phyloP scores from a whole-genome alignment of 2,888 invertebrate genomes.

The Monopis laevigella region DNA sequence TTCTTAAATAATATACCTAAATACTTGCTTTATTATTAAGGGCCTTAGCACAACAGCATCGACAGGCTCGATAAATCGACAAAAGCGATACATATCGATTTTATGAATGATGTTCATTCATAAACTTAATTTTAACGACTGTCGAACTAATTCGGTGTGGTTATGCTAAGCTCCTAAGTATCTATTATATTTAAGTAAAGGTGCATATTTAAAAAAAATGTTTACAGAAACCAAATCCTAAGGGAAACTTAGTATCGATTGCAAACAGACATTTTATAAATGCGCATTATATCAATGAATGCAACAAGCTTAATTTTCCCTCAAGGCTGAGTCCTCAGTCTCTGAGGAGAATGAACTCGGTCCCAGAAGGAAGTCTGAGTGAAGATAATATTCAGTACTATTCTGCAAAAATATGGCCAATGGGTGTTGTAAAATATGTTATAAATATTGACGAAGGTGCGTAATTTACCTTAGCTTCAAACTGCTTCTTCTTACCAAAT shows the following conservation, averaged over 20 bases:
- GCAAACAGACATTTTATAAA: conserved; percentile 43
- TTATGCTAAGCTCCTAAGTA: too few species aligned
- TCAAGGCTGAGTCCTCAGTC: conserved; percentile 1
- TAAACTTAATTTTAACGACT: too few species aligned
- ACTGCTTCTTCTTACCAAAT: too few species aligned
- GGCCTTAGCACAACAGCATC: too few species aligned
- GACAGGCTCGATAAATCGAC: too few species aligned
- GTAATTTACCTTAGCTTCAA: too few species aligned
- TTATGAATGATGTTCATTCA: too few species aligned
- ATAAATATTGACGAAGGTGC: conserved; percentile 15
- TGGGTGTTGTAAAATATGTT: conserved; percentile 39
- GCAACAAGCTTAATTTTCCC: conserved; percentile 22
- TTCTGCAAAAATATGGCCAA: conserved; percentile 35
- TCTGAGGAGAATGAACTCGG: background rate
- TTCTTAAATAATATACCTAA: too few species aligned
- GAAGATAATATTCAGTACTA: conserved; percentile 29
- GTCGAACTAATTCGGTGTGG: too few species aligned
- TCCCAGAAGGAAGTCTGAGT: conserved; percentile 18
- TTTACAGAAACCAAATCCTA: conserved; percentile 32
- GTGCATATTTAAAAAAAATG: conserved; percentile 36
- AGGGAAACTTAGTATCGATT: background rate
- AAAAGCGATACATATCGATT: too few species aligned
- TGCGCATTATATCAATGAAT: conserved; percentile 35
- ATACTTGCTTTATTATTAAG: too few species aligned
- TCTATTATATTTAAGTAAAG: too few species aligned